Percentiles rank a stretch among this genome's conserved stretches.
These are phyloP conservation scores for Hoplodrina blanda DNA, from an alignment of 2,888 invertebrate genomes.

Conservation along the genomic window DNA sequence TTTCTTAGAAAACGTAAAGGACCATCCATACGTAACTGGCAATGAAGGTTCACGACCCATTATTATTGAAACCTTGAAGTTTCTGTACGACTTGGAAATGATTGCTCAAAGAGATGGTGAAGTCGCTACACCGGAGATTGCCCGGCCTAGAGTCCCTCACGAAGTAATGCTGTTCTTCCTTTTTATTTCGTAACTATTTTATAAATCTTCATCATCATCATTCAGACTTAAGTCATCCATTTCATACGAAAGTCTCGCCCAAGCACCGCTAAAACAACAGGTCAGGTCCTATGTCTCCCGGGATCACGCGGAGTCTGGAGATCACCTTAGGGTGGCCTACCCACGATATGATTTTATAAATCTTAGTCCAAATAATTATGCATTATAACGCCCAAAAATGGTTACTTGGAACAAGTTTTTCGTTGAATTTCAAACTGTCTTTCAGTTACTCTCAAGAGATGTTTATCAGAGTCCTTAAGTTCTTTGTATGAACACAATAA, in stretches of 20 bases:
- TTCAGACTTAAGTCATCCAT: not conserved
- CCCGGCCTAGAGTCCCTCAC: constrained; percentile 95
- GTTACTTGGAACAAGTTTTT: too few relatives aligned
- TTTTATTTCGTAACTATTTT: not conserved
- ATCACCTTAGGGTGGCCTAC: not conserved
- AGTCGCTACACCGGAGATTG: constrained; percentile 96
- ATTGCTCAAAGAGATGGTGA: constrained; percentile 94
- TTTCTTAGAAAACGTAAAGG: constrained; percentile 97
- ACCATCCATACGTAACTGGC: constrained; percentile 95
- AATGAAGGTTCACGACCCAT: constrained; percentile 96
- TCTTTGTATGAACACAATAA: not conserved
- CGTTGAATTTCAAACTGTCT: too few relatives aligned
- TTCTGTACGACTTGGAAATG: constrained; percentile 97
- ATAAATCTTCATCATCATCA: not conserved
- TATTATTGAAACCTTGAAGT: constrained; percentile 97
- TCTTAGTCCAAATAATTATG: not conserved
- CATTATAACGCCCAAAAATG: not conserved
- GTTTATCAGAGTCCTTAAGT: too few relatives aligned
- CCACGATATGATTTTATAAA: not conserved
- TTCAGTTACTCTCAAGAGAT: too few relatives aligned
- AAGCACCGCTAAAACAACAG: not conserved
- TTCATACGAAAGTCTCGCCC: too few relatives aligned
- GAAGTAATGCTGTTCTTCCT: constrained; percentile 86
- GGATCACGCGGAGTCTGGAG: not conserved
- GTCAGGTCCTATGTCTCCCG: not conserved